phyloP scores from a whole-genome alignment of 2,113 vertebrate genomes.

The Ageneiosus marmoratus region DNA sequence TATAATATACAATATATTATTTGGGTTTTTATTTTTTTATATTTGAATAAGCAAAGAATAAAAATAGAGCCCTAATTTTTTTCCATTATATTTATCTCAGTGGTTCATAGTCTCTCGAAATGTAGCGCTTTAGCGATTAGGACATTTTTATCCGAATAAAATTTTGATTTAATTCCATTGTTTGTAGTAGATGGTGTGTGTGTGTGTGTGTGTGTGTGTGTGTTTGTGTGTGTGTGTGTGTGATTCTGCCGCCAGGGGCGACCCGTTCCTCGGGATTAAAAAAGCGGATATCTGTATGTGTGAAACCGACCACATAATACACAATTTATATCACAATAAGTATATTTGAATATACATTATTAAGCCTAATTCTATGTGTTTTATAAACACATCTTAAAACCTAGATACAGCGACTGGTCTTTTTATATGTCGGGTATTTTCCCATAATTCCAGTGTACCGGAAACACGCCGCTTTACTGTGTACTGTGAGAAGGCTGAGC shows the following conservation, averaged over 20 bases:
- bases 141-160: background rate
- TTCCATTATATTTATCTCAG: background rate
- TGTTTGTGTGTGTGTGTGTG: too few relatives aligned
- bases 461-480: background rate
- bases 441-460: conserved; percentile 21
- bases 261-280: background rate
- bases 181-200: too few relatives aligned
- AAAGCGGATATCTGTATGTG: background rate
- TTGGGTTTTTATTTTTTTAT: background rate
- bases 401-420: background rate
- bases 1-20: background rate
- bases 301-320: background rate
- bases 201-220: too few relatives aligned
- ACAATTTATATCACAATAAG: background rate
- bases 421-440: conserved; percentile 22
- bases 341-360: background rate
- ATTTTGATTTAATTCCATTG: background rate
- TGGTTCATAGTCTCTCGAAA: background rate
- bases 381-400: background rate
- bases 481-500: background rate
- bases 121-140: background rate
- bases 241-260: background rate
- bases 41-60: background rate
- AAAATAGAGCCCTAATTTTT: background rate
- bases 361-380: too few relatives aligned